These are phyloP conservation scores for Cotesia congregata DNA, from an alignment of 2,888 invertebrate genomes.

Conservation along the genomic window DNA sequence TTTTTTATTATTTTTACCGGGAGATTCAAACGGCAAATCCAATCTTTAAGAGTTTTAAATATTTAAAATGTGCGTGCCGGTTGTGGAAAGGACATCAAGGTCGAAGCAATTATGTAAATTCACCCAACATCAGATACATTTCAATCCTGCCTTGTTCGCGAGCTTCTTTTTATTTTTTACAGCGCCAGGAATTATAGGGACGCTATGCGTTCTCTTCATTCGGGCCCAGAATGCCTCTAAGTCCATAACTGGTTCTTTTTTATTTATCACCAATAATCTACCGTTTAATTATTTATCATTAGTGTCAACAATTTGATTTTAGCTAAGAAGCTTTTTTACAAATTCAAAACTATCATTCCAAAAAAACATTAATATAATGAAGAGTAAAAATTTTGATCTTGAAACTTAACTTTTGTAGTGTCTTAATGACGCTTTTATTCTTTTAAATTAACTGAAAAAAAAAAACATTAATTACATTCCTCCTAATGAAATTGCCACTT, in stretches of 20 bases:
- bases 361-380: too few relatives aligned
- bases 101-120: constrained; percentile 63
- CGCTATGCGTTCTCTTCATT: neutral
- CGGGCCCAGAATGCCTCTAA: neutral
- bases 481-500: too few relatives aligned
- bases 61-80: constrained; percentile 5
- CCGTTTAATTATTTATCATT: neutral
- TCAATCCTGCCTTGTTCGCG: constrained; percentile 50
- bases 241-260: neutral
- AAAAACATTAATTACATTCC: too few relatives aligned
- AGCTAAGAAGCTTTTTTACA: neutral
- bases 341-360: too few relatives aligned
- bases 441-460: too few relatives aligned
- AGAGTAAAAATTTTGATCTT: too few relatives aligned
- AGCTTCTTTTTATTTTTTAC: constrained; percentile 14
- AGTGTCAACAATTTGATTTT: constrained; percentile 1
- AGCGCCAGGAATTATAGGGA: constrained; percentile 3
- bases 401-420: too few relatives aligned
- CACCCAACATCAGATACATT: constrained; percentile 58
- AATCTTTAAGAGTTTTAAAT: constrained; percentile 35
- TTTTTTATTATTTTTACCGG: constrained; percentile 33
- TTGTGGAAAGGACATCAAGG: constrained; percentile 48
- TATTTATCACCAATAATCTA: neutral
- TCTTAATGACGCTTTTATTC: too few relatives aligned
- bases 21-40: constrained; percentile 46